Evolutionary conservation across 2,113 vertebrate genomes (phyloP).

Genomic region (Spermophilus dauricus): DNA sequence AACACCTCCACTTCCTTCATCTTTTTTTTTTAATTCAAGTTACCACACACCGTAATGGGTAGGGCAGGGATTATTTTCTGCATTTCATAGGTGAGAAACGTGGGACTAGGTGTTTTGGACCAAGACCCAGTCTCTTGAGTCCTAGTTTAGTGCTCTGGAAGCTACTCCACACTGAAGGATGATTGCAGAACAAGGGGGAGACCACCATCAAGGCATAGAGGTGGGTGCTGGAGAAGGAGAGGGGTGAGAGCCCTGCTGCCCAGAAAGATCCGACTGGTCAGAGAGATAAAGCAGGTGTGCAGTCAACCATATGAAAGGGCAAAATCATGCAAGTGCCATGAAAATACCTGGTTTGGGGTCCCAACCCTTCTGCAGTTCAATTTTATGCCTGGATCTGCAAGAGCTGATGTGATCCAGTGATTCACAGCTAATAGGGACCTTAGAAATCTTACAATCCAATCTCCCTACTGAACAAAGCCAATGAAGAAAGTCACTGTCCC

Average conservation of each 20-base stretch:
- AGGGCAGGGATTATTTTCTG: background rate
- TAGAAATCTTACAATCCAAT: background rate
- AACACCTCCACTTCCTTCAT: background rate
- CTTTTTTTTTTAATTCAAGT: background rate
- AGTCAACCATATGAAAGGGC: background rate
- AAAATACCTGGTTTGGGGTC: background rate
- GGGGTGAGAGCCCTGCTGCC: background rate
- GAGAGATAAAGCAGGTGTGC: background rate
- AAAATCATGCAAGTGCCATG: background rate
- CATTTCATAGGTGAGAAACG: background rate
- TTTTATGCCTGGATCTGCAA: background rate
- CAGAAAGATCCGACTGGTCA: background rate
- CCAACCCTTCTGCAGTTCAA: background rate
- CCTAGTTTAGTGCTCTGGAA: background rate
- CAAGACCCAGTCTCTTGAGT: background rate
- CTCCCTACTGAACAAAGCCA: background rate
- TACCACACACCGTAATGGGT: background rate
- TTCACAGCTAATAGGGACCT: background rate
- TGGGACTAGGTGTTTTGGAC: background rate
- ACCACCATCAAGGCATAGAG: background rate
- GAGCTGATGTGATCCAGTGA: background rate
- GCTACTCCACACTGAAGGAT: accelerated
- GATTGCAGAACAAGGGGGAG: background rate
- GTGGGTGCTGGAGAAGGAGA: background rate
- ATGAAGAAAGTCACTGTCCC: background rate